Percentiles rank a stretch among this genome's conserved stretches.
These are phyloP conservation scores for Xanthia icteritia DNA, from an alignment of 2,888 invertebrate species.

Conservation along the genomic window DNA sequence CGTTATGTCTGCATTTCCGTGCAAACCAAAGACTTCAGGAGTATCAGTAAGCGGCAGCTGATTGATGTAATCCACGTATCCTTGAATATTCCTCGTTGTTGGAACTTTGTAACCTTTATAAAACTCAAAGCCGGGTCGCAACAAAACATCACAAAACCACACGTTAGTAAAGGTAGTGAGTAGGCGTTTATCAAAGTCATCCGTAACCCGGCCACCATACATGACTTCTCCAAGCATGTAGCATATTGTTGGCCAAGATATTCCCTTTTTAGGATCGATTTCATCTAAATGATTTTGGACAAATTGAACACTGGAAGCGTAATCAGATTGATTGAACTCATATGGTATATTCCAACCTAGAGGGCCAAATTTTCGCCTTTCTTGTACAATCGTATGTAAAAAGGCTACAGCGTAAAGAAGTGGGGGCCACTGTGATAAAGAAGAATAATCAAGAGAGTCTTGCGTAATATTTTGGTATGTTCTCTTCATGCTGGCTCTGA, in stretches of 20 bases:
- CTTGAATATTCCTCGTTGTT: conserved; percentile 93
- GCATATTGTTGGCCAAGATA: conserved; percentile 99
- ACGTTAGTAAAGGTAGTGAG: conserved; percentile 98
- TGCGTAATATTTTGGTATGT: conserved; percentile 97
- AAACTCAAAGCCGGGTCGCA: conserved; percentile 97
- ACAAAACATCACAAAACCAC: conserved; percentile 98
- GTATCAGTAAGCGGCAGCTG: conserved; percentile 96
- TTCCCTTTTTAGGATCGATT: conserved; percentile 98
- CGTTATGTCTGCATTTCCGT: conserved; percentile 98
- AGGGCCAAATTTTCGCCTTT: conserved; percentile 98
- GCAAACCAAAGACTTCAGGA: conserved; percentile 99
- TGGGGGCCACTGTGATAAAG: conserved; percentile 98
- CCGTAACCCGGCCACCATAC: conserved; percentile 97
- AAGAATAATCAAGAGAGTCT: conserved; percentile 97
- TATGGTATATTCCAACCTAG: conserved; percentile 99
- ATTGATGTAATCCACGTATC: conserved; percentile 96
- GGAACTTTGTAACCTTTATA: conserved; percentile 98
- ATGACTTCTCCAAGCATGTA: conserved; percentile 99
- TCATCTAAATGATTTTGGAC: conserved; percentile 99
- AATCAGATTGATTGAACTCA: conserved; percentile 99
- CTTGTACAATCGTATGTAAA: conserved; percentile 98
- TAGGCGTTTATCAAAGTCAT: conserved; percentile 98
- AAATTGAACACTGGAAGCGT: conserved; percentile 98
- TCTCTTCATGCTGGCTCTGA: conserved; percentile 96
- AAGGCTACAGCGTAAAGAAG: conserved; percentile 98